These are phyloP conservation scores for Pagetopsis macropterus DNA, from an alignment of 2,797 vertebrate species.

Conservation along the genomic window DNA sequence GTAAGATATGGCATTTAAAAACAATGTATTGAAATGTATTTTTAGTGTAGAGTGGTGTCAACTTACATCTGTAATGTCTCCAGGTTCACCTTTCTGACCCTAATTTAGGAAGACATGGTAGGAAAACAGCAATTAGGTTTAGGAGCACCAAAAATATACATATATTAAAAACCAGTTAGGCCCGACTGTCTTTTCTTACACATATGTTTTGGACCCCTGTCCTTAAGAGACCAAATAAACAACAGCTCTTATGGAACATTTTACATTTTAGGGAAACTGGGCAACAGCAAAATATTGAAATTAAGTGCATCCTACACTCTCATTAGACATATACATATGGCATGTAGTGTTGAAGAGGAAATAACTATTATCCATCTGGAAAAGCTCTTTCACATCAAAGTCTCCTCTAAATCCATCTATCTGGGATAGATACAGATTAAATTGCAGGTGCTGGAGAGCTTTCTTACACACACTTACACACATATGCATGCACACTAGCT, in stretches of 20 bases:
- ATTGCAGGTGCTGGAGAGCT: conserved; percentile 49
- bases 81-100: conserved; percentile 97
- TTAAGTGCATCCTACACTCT: conserved; percentile 10
- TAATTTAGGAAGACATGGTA: conserved; percentile 62
- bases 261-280: not conserved
- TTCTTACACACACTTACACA: conserved; percentile 30
- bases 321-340: conserved; percentile 31
- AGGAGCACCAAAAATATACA: not conserved
- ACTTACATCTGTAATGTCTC: conserved; percentile 96
- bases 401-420: conserved; percentile 54
- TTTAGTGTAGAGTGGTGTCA: not conserved
- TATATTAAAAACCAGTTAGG: not conserved
- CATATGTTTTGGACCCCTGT: not conserved
- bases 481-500: conserved; percentile 5
- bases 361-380: conserved; percentile 43
- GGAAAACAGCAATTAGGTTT: conserved; percentile 30
- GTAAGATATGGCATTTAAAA: not conserved
- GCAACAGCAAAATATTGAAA: conserved; percentile 7
- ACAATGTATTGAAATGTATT: not conserved
- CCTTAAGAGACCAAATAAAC: not conserved
- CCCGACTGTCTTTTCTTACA: not conserved
- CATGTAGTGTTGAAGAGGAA: conserved; percentile 45
- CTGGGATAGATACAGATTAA: conserved; percentile 32
- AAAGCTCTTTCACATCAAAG: conserved; percentile 65
- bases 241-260: not conserved